Evolutionary conservation across 2,888 invertebrate species (phyloP).

Genomic region (Cheilosia soror): DNA sequence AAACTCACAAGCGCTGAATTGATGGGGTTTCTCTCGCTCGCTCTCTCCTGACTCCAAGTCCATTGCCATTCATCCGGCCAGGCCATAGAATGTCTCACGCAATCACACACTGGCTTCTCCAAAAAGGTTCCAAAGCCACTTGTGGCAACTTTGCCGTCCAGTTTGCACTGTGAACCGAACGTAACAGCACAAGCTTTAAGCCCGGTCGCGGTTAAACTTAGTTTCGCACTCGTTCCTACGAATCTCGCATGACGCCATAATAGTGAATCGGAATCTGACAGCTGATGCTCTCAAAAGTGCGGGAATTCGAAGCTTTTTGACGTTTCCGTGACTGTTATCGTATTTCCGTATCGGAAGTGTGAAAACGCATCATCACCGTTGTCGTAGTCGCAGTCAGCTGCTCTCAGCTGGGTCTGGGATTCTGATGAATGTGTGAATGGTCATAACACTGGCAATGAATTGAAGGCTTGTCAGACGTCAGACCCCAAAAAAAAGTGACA

Average conservation of each 20-base stretch:
- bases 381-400: constrained; percentile 37
- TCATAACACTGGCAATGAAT: constrained; percentile 30
- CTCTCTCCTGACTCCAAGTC: constrained; percentile 40
- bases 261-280: constrained; percentile 35
- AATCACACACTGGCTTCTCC: constrained; percentile 18
- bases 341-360: constrained; percentile 59
- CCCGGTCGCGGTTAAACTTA: constrained; percentile 40
- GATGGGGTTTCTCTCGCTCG: constrained; percentile 38
- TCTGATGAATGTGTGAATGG: constrained; percentile 35
- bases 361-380: constrained; percentile 25
- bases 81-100: constrained; percentile 38
- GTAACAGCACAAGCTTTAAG: constrained; percentile 47
- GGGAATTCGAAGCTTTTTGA: constrained; percentile 70
- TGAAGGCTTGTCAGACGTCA: constrained; percentile 2
- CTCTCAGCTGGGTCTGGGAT: constrained; percentile 10
- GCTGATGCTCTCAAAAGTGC: constrained; percentile 50
- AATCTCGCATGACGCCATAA: constrained; percentile 48
- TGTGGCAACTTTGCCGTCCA: constrained; percentile 52
- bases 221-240: constrained; percentile 11
- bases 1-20: constrained; percentile 57
- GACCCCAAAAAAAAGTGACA: constrained; percentile 34
- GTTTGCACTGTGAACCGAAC: constrained; percentile 67
- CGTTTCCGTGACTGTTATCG: constrained; percentile 41
- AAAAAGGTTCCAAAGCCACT: constrained; percentile 53
- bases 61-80: constrained; percentile 23